phyloP scores from a whole-genome alignment of 2,888 invertebrate genomes.

The Dendrolimus houi region DNA sequence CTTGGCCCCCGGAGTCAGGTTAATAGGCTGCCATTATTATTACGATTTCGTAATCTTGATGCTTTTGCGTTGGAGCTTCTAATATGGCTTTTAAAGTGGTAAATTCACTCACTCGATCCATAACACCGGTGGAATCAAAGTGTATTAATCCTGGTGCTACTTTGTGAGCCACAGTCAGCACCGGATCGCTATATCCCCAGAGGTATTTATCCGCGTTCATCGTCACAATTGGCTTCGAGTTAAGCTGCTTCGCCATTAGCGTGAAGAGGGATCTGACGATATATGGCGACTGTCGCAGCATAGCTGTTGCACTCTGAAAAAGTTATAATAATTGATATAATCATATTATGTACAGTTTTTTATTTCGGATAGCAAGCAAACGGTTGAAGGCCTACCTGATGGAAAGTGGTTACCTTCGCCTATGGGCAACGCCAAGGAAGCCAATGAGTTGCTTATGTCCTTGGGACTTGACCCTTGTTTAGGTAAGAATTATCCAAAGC shows the following conservation, averaged over 20 bases:
- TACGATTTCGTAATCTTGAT: no score
- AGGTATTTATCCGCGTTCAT: conserved; percentile 20
- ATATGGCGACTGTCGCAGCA: conserved; percentile 67
- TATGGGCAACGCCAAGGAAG: no score
- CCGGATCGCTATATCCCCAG: conserved; percentile 25
- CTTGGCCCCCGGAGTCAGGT: no score
- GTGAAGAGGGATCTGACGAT: conserved; percentile 77
- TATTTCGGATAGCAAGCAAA: no score
- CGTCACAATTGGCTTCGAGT: conserved; percentile 73
- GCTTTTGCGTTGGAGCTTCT: no score
- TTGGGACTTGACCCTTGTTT: no score
- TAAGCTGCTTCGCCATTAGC: conserved; percentile 70
- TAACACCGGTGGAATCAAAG: conserved; percentile 82
- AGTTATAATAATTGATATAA: neutral
- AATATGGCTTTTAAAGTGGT: no score
- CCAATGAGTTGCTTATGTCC: no score
- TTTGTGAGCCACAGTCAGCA: conserved; percentile 17
- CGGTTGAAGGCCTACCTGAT: no score
- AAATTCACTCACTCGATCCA: conserved; percentile 77
- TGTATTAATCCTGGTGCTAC: conserved; percentile 78
- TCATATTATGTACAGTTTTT: neutral
- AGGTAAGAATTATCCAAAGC: no score
- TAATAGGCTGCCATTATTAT: no score
- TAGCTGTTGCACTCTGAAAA: conserved; percentile 42
- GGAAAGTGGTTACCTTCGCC: no score